phyloP scores from a whole-genome alignment of 1,140 invertebrate genomes.

The Brachystomella parvula region DNA sequence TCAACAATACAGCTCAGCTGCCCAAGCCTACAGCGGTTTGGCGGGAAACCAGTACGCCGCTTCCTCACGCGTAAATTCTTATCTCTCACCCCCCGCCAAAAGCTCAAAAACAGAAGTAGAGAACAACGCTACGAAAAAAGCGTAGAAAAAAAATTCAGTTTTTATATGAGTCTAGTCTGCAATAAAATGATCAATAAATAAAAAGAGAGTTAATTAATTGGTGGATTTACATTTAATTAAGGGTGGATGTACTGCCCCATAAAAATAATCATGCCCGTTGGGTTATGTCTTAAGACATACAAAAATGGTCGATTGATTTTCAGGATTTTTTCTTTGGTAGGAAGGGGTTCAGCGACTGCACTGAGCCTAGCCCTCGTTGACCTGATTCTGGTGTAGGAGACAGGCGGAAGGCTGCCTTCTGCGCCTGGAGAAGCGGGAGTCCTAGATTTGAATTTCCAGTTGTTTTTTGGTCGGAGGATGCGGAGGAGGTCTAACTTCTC shows the following conservation, averaged over 20 bases:
- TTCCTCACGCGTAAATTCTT: too few species aligned
- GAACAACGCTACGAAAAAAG: too few species aligned
- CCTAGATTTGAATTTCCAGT: slow-evolving; percentile 59
- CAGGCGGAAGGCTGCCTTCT: background rate
- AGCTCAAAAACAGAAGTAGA: too few species aligned
- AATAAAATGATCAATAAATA: too few species aligned
- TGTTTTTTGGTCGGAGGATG: slow-evolving; percentile 33
- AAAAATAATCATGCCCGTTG: slow-evolving; percentile 66
- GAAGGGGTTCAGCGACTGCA: background rate
- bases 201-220: too few species aligned
- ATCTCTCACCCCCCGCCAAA: too few species aligned
- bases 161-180: too few species aligned
- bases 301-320: slow-evolving; percentile 75
- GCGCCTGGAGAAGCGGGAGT: slow-evolving; percentile 49
- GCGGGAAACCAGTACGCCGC: too few species aligned
- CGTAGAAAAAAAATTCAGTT: too few species aligned
- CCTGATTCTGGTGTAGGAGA: slow-evolving; percentile 23
- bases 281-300: slow-evolving; percentile 76
- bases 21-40: too few species aligned
- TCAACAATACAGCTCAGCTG: too few species aligned
- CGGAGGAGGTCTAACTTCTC: slow-evolving; percentile 30
- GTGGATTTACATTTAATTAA: background rate
- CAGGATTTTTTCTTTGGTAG: slow-evolving; percentile 56
- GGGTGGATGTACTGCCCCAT: slow-evolving; percentile 28
- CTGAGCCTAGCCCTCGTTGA: background rate